phyloP scores from a whole-genome alignment of 2,888 invertebrate species.

The Pristionchus mayeri region DNA sequence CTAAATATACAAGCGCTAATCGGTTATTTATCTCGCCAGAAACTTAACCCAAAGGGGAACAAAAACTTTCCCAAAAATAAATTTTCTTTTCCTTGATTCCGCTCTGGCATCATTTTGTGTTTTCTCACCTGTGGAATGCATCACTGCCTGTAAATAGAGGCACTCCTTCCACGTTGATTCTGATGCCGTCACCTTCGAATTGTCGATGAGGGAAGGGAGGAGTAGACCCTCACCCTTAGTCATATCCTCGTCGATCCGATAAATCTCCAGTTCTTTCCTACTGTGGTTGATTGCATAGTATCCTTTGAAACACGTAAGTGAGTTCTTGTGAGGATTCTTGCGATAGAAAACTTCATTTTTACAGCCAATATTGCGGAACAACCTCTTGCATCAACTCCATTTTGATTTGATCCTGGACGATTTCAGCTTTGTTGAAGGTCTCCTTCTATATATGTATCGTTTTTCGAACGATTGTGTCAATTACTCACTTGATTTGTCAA shows the following conservation, averaged over 20 bases:
- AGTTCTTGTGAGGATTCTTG: neutral
- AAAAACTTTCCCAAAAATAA: too few species aligned
- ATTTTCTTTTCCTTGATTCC: too few species aligned
- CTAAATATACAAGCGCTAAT: too few species aligned
- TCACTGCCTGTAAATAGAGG: neutral
- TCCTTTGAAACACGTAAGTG: neutral
- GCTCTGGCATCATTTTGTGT: too few species aligned
- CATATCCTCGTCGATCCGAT: neutral
- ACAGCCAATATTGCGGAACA: too few species aligned
- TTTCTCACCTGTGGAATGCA: constrained; percentile 13
- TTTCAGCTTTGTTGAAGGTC: neutral
- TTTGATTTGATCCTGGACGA: neutral
- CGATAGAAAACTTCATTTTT: neutral
- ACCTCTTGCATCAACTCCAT: neutral
- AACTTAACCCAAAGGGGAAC: too few species aligned
- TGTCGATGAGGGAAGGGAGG: neutral
- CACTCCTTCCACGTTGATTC: neutral
- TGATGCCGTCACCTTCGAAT: neutral
- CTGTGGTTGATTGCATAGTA: neutral
- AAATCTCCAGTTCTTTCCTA: neutral
- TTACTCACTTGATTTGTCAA: neutral
- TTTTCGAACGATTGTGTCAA: neutral
- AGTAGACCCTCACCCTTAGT: neutral
- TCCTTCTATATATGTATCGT: neutral
- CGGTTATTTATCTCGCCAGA: too few species aligned